A percentile compares a stretch with the other conserved stretches of the same genome.
Evolutionary conservation across 2,888 invertebrate species (phyloP).

Genomic region (Andricus quercusramuli): DNA sequence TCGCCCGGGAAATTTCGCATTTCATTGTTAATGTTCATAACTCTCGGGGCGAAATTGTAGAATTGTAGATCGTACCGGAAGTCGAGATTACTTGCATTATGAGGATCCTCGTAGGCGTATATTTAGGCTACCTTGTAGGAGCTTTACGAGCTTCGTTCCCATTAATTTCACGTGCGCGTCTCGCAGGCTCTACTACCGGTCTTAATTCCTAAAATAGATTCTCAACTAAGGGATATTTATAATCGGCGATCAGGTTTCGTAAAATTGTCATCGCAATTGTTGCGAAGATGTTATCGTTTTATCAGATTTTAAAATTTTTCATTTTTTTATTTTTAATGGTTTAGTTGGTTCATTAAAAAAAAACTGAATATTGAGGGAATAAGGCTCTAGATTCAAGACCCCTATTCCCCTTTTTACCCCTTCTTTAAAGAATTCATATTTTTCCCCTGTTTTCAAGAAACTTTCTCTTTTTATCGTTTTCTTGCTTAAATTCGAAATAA

Average conservation of each 20-base stretch:
- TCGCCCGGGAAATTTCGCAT: not conserved
- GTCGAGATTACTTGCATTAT: slow-evolving; percentile 60
- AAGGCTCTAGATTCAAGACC: not conserved
- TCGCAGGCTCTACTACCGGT: slow-evolving; percentile 55
- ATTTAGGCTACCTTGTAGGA: slow-evolving; percentile 69
- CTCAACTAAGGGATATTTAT: slow-evolving; percentile 64
- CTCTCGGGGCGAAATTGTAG: slow-evolving; percentile 1
- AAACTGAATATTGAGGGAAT: not conserved
- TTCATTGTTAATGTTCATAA: not conserved
- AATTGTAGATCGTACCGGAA: slow-evolving; percentile 59
- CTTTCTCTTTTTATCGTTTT: too few relatives aligned
- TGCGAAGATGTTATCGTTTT: not conserved
- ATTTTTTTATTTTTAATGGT: too few relatives aligned
- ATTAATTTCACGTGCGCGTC: slow-evolving; percentile 63
- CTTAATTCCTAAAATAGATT: slow-evolving; percentile 68
- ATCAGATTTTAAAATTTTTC: not conserved
- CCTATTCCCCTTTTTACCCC: too few relatives aligned
- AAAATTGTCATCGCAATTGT: slow-evolving; percentile 49
- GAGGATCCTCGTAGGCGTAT: slow-evolving; percentile 64
- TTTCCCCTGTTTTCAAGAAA: too few relatives aligned
- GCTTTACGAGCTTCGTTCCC: slow-evolving; percentile 69
- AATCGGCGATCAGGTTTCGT: slow-evolving; percentile 65
- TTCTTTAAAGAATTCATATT: too few relatives aligned
- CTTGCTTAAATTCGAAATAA: too few relatives aligned
- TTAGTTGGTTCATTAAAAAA: not conserved